Base-by-base conservation (phyloP, 2,888 invertebrate species). In the Megastigmus dorsalis region DNA sequence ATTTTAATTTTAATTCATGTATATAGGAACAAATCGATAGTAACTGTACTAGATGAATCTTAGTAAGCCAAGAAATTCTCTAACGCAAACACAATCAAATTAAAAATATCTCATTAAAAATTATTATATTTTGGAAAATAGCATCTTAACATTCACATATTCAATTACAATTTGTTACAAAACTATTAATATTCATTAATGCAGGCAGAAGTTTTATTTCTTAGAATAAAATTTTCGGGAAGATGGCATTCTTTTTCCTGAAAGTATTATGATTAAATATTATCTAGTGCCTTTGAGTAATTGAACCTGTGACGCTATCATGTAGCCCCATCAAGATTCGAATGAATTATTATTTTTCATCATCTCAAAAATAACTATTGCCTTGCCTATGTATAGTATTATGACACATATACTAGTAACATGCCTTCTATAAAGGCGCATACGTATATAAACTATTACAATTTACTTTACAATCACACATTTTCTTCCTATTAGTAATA, bases 381-480 rank as follows among this genome's bases (percentile, higher is more conserved):
- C 52, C 54, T 13, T 67, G 23, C 38, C 68, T n/a, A n/a, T n/a
- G n/a, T n/a, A n/a, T n/a, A n/a, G 18, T 13, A 62, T 62, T 66
- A 70, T 66, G 66, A 71, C 62, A 41, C 54, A 20, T 63, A 23
- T 60, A 65, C 28, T 60, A 65, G 52, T 48, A 59, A 45, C 60
- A 10, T 23, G 20, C 26, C 65, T 65, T 15, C n/a, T 63, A 41
- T 23, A 66, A 50, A 70, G 54, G 55, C 67, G 13, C 48, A 54
- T 70, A 59, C 52, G 43, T 63, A 73, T 66, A 36, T 18, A 63
- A 50, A 55, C 15, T 59, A 59, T 52, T 63, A 41, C 33, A 45
- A n/a, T 54, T 43, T 75, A 71, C 5, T 63, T 63, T 67, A 68
- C 68, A 71, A 75, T 75, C 75, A 75, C 75, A 75, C 75, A 50